Base-by-base conservation (phyloP, 2,113 vertebrate genomes). In the Tychaedon coryphoeus region DNA sequence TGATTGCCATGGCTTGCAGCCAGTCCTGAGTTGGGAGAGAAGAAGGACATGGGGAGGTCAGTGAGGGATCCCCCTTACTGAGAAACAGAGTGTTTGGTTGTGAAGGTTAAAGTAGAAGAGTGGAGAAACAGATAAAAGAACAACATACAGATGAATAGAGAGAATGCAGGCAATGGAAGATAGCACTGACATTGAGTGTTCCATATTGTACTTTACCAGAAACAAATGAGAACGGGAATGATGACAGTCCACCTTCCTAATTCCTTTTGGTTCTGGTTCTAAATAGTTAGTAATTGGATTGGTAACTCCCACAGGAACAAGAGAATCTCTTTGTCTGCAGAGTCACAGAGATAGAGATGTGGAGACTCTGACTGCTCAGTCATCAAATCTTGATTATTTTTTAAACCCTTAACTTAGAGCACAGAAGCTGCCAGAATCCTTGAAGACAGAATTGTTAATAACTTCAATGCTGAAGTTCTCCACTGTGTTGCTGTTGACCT, bases 401-500 rank as follows among this genome's bases (percentile, higher is more conserved):
- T 69, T 8, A n/a, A 87, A 43, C 14, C 18, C 54, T 80, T 94
- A 84, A 69, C 18, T 58, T 29, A 42, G 12, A 56, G 50, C 33
- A 75, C 28, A 75, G 73, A 83, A 86, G 38, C 67, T 76, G 56
- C 81, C 77, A 82, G 82, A 91, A 83, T 58, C 18, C 58, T 93
- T 76, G 43, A 77, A 83, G 69, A 84, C 45, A 86, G 77, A 95
- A 60, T 48, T 85, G 70, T 84, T 96, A 96, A 74, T 86, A 93
- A 83, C 51, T 82, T 90, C 82, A 87, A 84, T 89, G 79, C 45
- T 84, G 9, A 82, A 93, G 58, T 83, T 84, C 48, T 93, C 90
- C 18, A 15, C 53, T 84, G 22, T 29, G 13, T 85, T 66, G 43
- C 47, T 70, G 40, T 66, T 95, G 89, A 81, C 90, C 65, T 93